Evolutionary conservation across 2,797 vertebrate species (phyloP).

Genomic region (Carapus acus): DNA sequence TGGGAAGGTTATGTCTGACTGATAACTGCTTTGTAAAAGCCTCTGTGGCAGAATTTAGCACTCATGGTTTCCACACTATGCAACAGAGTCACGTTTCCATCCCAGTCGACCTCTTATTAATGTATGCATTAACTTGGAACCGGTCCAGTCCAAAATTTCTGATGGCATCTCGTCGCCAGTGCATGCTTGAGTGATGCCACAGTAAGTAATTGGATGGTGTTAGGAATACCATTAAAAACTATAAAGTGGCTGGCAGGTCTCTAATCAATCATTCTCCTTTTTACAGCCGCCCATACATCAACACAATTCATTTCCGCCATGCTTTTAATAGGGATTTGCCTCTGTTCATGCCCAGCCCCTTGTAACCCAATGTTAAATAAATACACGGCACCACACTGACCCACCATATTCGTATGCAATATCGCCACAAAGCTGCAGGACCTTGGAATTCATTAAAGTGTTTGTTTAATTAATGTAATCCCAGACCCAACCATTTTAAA

Average conservation of each 20-base stretch:
- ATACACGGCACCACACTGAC: neutral
- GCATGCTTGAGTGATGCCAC: slow-evolving; percentile 56
- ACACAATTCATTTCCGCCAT: slow-evolving; percentile 44
- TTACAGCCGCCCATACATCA: slow-evolving; percentile 15
- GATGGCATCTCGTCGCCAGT: slow-evolving; percentile 42
- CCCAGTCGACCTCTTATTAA: slow-evolving; percentile 51
- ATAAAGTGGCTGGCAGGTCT: slow-evolving; percentile 49
- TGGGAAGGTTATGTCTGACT: slow-evolving; percentile 50
- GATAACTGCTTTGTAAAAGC: slow-evolving; percentile 52
- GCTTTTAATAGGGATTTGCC: slow-evolving; percentile 37
- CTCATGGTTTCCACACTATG: slow-evolving; percentile 28
- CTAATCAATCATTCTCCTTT: slow-evolving; percentile 54
- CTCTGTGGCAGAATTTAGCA: slow-evolving; percentile 16
- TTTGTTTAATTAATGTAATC: too few species aligned
- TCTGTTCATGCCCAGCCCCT: neutral
- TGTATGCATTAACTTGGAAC: slow-evolving; percentile 74
- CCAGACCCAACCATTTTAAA: too few species aligned
- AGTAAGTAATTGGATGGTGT: slow-evolving; percentile 68
- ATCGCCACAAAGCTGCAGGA: too few species aligned
- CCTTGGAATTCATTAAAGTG: too few species aligned
- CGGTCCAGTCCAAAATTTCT: slow-evolving; percentile 61
- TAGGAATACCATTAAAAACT: slow-evolving; percentile 63
- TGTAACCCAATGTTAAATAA: neutral
- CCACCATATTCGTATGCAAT: neutral
- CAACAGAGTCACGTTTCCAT: slow-evolving; percentile 25